Base-by-base conservation (phyloP, 37 sponge, comb jelly and placozoan genomes). In the Haliclona indistincta region DNA sequence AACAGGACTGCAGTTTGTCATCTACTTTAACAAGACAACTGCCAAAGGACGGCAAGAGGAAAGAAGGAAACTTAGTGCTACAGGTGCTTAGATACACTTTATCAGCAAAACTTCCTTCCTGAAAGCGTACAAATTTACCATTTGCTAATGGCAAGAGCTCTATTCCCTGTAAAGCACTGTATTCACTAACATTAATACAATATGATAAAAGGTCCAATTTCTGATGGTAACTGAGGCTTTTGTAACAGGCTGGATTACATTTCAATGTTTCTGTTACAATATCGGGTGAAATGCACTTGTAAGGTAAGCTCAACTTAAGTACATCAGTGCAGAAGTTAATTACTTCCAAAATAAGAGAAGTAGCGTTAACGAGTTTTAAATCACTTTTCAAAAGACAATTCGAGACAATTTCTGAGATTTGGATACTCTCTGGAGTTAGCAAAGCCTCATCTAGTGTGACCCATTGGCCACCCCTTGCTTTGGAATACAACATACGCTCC, bases 61-160 rank as follows among this genome's bases (percentile, higher is more conserved):
- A 38, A 28, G 28, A 42, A 43, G 75, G 75, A 39, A 51, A 78
- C 11, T 55, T 47, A 7, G 35, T 3, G 20, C 44, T 63, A n/a
- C n/a, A n/a, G n/a, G n/a, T n/a, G 78, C 84, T 76, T 25, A 84
- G 47, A 29, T 64, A 84, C 6, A 76, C 44, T n/a, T 34, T 42
- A 23, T 4, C 28, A 4, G 25, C 37, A 17, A 22, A 10, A 3
- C 29, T 22, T 17, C 0, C 19, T 20, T 6, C 38, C 35, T 85
- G 41, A 72, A 85, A 78, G 11, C 36, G 19, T 33, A 37, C 35
- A 65, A 85, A 85, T 4, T 34, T 78, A 22, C 68, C 60, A 66
- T 72, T 72, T 34, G 67, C 79, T 43, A 85, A 38, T 42, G 86
- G 86, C 15, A 85, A 55, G 5, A 85, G 61, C 17, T 54, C 56